Evolutionary conservation across 1,140 invertebrate species (phyloP), one percentile per base, ranked within the genome.

Genomic region (Drosophila trapezifrons): DNA sequence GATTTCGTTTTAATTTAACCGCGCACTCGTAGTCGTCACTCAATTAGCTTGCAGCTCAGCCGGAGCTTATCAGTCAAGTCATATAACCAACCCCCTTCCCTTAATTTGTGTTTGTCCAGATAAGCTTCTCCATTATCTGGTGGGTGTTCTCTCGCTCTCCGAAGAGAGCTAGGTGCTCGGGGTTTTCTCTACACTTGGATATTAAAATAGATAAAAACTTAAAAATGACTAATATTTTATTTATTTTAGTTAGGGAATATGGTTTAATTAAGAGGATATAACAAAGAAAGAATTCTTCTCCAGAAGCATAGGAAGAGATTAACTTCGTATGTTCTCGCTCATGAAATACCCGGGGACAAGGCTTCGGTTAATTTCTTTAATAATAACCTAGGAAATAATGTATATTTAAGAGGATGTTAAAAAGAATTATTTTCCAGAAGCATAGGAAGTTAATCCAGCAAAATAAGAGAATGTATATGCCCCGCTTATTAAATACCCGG

Each of bases 1-100:
- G 83, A 87, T 83, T 82, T 84, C 83, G 83, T 87, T 87, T 89
- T 80, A 83, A 82, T 86, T 82, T 76, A 87, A 79, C 82, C 83
- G 81, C 82, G 62, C n/a, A 69, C 60, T 69, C 65, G 55, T 42
- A 69, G 43, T 79, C 60, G 62, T 74, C 77, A 76, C 62, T 86
- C 84, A 89, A 89, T 89, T 87, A 89, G 76, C 75, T 56, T 47
- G 73, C 75, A 55, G 56, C 74, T 66, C 79, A 47, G 58, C 54
- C 47, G 38, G 3, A 51, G 46, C 84, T 89, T 89, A 89, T 89
- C 84, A 84, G 77, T 64, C 69, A 89, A 89, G 84, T 84, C 84
- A 89, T 89, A 89, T 89, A 89, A 89, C 62, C 51, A 20, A 54
- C 63, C 52, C 56, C 38, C 40, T 69, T 54, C 51, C 18, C 29